phyloP scores from a whole-genome alignment of 35 echinoderm and acorn worm genomes.

The Apostichopus japonicus region DNA sequence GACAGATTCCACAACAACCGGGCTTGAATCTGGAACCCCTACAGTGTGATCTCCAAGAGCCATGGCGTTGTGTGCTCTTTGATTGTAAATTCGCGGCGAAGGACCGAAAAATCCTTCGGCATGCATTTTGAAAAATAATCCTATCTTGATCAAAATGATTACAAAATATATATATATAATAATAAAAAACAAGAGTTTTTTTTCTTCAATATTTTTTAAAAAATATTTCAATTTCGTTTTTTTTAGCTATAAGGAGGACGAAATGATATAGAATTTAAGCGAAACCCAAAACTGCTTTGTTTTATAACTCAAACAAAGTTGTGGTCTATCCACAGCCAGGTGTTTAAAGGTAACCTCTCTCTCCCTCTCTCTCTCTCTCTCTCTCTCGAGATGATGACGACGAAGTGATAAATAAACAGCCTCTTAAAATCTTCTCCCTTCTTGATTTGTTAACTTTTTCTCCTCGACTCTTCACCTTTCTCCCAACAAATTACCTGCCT shows the following conservation, averaged over 20 bases:
- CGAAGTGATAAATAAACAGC: conserved; percentile 16
- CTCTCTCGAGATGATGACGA: not conserved
- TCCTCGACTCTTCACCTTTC: not conserved
- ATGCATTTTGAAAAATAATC: conserved; percentile 2
- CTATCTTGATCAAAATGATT: too few species aligned
- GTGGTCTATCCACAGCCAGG: too few species aligned
- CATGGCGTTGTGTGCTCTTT: not conserved
- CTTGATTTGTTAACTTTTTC: not conserved
- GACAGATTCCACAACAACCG: too few species aligned
- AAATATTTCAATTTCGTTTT: not conserved
- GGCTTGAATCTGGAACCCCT: not conserved
- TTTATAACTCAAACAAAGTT: too few species aligned
- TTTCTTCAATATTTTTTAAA: too few species aligned
- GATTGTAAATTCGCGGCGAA: conserved; percentile 15
- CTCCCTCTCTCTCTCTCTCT: too few species aligned
- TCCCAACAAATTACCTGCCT: not conserved
- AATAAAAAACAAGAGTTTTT: too few species aligned
- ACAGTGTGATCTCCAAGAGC: not conserved
- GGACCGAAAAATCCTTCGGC: conserved; percentile 15
- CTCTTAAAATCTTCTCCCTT: not conserved
- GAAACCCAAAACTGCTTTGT: too few species aligned
- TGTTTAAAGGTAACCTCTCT: too few species aligned
- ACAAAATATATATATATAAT: too few species aligned
- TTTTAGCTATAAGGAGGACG: too few species aligned
- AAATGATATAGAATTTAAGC: too few species aligned